These are phyloP conservation scores for Percopsis transmontana DNA, from an alignment of 2,113 vertebrate species.

Conservation along the genomic window DNA sequence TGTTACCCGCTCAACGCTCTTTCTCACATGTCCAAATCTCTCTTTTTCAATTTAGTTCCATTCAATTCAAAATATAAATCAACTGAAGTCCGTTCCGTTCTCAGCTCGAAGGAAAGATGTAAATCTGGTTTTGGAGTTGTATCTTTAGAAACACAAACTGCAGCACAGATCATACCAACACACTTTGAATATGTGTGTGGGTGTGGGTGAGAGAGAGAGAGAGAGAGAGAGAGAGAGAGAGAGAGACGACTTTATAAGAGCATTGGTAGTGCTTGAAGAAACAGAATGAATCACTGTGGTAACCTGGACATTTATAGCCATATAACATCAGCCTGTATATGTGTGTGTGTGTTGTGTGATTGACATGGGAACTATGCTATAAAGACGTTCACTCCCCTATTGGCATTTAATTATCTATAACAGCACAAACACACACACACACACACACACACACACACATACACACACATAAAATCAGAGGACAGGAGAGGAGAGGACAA, in stretches of 20 bases:
- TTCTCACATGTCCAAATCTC: conserved; percentile 5
- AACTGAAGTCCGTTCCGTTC: background rate
- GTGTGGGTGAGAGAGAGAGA: background rate
- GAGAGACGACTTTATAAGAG: conserved; percentile 30
- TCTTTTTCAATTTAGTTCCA: conserved; percentile 6
- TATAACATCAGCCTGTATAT: background rate
- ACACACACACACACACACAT: conserved; percentile 8
- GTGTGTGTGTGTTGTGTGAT: conserved; percentile 14
- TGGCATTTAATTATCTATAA: conserved; percentile 12
- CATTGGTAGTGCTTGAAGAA: conserved; percentile 25
- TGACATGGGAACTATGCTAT: conserved; percentile 38
- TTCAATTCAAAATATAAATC: background rate
- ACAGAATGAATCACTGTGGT: conserved; percentile 34
- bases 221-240: background rate
- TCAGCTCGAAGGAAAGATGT: background rate
- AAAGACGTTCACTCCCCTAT: conserved; percentile 43
- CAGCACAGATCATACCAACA: background rate
- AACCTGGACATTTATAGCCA: conserved; percentile 33
- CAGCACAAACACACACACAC: conserved; percentile 7
- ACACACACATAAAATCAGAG: conserved; percentile 4
- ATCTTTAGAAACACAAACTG: background rate
- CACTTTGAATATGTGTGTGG: background rate
- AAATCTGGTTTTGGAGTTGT: background rate
- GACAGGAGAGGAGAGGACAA: conserved; percentile 31
- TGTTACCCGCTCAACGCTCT: background rate